A percentile compares a stretch with the other conserved stretches of the same genome.
These are phyloP conservation scores for Spheniscus mendiculus DNA, from an alignment of 2,113 vertebrate species.

Conservation along the genomic window DNA sequence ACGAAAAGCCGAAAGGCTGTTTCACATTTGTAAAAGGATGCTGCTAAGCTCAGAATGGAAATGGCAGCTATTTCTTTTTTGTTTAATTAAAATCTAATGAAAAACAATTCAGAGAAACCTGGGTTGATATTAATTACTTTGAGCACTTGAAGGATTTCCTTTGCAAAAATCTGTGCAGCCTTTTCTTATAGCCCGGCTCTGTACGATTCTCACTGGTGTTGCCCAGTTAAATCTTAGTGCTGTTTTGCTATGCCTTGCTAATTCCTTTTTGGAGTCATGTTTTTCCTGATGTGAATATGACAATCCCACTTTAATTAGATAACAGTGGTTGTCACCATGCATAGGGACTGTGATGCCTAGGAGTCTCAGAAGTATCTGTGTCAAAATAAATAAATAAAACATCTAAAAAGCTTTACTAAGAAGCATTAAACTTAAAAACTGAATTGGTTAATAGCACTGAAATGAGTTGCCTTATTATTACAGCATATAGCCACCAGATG, in stretches of 20 bases:
- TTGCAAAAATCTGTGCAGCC: neutral
- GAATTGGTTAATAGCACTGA: neutral
- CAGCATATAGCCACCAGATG: neutral
- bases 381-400: conserved; percentile 24
- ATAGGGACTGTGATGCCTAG: neutral
- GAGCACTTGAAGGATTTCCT: neutral
- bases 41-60: neutral
- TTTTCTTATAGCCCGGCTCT: neutral
- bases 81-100: neutral
- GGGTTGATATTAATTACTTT: neutral
- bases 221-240: neutral
- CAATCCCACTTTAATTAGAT: neutral
- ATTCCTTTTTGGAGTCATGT: neutral
- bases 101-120: neutral
- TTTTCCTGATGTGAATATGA: neutral
- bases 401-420: neutral
- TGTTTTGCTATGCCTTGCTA: neutral
- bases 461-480: neutral
- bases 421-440: neutral
- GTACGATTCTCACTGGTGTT: neutral
- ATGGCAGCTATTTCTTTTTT: neutral
- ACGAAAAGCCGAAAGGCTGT: neutral
- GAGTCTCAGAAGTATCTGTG: neutral
- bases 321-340: neutral
- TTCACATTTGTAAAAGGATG: neutral